Evolutionary conservation across 2,888 invertebrate species (phyloP), one percentile per base, ranked within the genome.

Genomic region (Leptinotarsa peninsularis): DNA sequence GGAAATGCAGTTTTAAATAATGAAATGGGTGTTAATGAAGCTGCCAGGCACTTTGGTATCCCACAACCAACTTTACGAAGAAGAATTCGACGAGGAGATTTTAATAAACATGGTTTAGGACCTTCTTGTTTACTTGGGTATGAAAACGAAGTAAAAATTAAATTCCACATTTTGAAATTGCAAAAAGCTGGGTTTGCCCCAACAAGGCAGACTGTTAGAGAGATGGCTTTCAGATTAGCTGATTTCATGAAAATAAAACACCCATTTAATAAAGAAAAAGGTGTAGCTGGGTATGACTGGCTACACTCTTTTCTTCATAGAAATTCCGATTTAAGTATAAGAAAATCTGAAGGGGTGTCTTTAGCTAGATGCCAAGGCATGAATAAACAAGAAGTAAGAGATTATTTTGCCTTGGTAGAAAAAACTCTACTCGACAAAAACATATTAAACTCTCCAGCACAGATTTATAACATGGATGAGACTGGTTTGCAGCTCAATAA

Each of bases 111-210:
- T 13, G 18, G 23, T 60, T 21, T 60, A 14, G 60, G 23, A 23
- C 23, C 13, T 13, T 14, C n/a, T 60, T 60, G 60, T 18, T 14
- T 18, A 15, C 50, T 50, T 50, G n/a, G 68, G 68, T 27, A 23
- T 49, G 70, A 69, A 49, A 18, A 74, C 74, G 60, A 43, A 33
- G 58, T 73, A 76, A 73, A 49, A 76, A 18, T 52, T 60, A 14
- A n/a, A 17, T 5, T 27, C 27, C 77, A 78, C 60, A 77, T 78
- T 17, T 66, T 73, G 66, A 76, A 78, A 66, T 15, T 80, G 4
- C 78, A 80, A 79, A 72, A 67, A 58, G 18, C n/a, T 21, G 79
- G 80, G n/a, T 80, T 79, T 76, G 75, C 74, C 15, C 73, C 76
- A 50, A 77, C 75, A 15, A 33, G 78, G 70, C 66, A 54, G 14